Conservation (phyloP, 2,113 vertebrate genomes). For the Strigops habroptila region DNA sequence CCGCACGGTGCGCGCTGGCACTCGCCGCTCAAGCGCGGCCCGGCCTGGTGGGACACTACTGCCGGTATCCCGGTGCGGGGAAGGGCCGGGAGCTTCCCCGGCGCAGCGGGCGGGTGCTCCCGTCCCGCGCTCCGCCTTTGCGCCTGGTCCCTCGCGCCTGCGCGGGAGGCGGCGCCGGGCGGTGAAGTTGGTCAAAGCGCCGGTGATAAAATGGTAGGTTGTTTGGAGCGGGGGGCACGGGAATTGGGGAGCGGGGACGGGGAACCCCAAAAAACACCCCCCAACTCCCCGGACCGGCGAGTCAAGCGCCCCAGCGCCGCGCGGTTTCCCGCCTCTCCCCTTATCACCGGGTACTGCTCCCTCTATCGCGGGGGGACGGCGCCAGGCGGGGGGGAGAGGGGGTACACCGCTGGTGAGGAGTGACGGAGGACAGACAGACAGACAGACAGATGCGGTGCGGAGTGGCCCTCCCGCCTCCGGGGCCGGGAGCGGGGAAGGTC, state of each 20-base stretch:
- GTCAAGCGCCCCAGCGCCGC: not conserved
- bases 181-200: conserved; percentile 47
- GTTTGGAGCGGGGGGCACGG: not conserved
- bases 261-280: not conserved
- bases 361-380: no score
- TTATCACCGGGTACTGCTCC: not conserved
- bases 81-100: no score
- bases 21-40: not conserved
- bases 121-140: not conserved
- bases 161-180: conserved; percentile 32
- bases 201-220: conserved; percentile 64
- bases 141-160: not conserved
- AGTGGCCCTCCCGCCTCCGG: not conserved
- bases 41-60: no score
- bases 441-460: not conserved
- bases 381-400: not conserved
- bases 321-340: no score
- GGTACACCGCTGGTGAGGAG: no score
- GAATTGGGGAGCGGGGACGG: not conserved
- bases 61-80: no score
- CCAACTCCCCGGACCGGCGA: not conserved
- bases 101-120: not conserved
- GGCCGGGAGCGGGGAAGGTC: not conserved
- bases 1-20: not conserved
- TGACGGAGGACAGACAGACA: not conserved